Conservation (phyloP, 2,888 invertebrate genomes). For the Andrena hattorfiana region DNA sequence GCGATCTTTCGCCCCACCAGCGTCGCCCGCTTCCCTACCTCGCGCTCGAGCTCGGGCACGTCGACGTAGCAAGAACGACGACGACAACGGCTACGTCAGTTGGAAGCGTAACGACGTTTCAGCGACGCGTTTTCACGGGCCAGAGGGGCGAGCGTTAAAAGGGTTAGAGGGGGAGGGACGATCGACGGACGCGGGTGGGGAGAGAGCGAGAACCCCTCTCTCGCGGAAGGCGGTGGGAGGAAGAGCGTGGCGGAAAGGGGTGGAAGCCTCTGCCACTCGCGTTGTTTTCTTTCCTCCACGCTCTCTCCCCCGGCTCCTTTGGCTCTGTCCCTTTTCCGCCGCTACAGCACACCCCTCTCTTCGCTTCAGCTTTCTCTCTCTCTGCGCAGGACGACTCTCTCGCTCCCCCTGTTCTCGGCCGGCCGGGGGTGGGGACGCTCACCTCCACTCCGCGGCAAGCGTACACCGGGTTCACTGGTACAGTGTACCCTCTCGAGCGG, state of each 20-base stretch:
- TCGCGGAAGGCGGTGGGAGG: not conserved
- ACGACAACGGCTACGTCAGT: slow-evolving; percentile 45
- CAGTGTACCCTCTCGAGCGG: slow-evolving; percentile 82
- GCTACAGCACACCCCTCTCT: slow-evolving; percentile 16
- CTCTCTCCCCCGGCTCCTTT: slow-evolving; percentile 25
- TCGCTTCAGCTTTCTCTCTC: not conserved
- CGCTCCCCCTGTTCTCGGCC: slow-evolving; percentile 1
- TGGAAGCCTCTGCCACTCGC: slow-evolving; percentile 36
- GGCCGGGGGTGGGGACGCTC: slow-evolving; percentile 55
- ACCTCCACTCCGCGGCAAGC: slow-evolving; percentile 66
- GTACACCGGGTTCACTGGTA: slow-evolving; percentile 83
- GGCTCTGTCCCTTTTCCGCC: slow-evolving; percentile 22
- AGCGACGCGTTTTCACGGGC: slow-evolving; percentile 28
- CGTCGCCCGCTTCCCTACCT: not conserved
- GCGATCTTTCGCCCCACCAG: not conserved
- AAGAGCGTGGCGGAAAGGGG: slow-evolving; percentile 21
- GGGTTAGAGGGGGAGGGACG: slow-evolving; percentile 27
- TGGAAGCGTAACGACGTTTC: slow-evolving; percentile 52
- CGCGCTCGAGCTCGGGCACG: slow-evolving; percentile 37
- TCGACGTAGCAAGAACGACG: slow-evolving; percentile 38
- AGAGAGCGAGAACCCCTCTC: slow-evolving; percentile 5
- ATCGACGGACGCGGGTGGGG: not conserved
- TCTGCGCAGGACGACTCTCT: slow-evolving; percentile 8
- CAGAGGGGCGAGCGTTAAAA: slow-evolving; percentile 50
- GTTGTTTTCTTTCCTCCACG: slow-evolving; percentile 37